Percentiles rank a stretch among this genome's conserved stretches.
Evolutionary conservation across 2,888 invertebrate species (phyloP).

Genomic region (Cryptocheilus praepositus): DNA sequence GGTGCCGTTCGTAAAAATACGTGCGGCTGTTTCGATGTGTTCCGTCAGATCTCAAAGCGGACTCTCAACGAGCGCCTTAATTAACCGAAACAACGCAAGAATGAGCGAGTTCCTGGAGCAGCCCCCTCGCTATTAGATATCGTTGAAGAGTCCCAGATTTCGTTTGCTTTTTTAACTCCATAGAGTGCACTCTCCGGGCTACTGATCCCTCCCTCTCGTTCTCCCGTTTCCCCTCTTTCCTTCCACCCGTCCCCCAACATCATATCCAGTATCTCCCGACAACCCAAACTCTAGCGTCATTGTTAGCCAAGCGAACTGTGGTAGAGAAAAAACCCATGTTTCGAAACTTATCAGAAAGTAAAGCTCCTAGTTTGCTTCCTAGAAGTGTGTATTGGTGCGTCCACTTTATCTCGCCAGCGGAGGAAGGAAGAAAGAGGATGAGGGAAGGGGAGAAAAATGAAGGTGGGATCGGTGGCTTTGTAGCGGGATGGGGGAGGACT

Average conservation of each 20-base stretch:
- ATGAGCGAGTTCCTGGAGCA: too few species aligned
- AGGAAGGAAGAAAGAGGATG: neutral
- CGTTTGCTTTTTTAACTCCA: conserved; percentile 11
- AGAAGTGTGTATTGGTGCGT: conserved; percentile 14
- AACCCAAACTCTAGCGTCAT: neutral
- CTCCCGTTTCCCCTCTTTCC: neutral
- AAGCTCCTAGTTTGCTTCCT: conserved; percentile 14
- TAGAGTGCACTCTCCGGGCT: neutral
- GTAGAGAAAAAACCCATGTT: conserved; percentile 10
- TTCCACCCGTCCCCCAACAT: neutral
- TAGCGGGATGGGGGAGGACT: conserved; percentile 21
- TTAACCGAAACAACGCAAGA: too few species aligned
- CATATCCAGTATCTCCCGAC: too few species aligned
- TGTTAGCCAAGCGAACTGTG: conserved; percentile 15
- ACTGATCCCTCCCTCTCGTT: neutral
- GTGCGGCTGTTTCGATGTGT: neutral
- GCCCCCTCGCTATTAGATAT: conserved; percentile 28
- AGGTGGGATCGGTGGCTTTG: conserved; percentile 2
- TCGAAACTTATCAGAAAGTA: conserved; percentile 15
- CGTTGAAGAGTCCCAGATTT: conserved; percentile 17
- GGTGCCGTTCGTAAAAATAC: too few species aligned
- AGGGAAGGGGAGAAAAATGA: neutral
- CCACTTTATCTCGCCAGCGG: conserved; percentile 14
- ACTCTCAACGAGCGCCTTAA: too few species aligned
- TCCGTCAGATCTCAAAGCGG: neutral